Conservation (phyloP, 2,113 vertebrate species). For the Thamnaconus septentrionalis region DNA sequence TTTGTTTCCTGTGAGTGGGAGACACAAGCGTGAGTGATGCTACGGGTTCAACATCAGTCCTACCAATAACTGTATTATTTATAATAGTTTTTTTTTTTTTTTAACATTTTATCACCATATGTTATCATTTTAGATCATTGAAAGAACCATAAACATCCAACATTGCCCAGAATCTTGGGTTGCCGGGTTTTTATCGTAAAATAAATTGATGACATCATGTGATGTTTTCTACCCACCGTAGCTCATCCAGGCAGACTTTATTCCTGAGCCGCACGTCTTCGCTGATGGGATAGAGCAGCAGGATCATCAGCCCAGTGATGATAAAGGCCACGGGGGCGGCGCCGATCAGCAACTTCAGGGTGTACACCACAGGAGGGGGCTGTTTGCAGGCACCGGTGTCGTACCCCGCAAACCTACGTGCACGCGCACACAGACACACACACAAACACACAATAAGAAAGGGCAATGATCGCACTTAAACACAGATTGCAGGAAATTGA, state of each 20-base stretch:
- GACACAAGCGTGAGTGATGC: slow-evolving; percentile 1
- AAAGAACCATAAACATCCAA: not conserved
- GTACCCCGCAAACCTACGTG: slow-evolving; percentile 87
- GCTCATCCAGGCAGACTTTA: slow-evolving; percentile 78
- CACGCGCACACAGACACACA: slow-evolving; percentile 3
- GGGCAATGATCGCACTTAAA: slow-evolving; percentile 16
- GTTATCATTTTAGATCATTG: not conserved
- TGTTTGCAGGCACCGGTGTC: slow-evolving; percentile 85
- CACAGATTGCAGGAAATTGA: slow-evolving; percentile 11
- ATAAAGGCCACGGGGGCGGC: slow-evolving; percentile 89
- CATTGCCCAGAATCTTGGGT: not conserved
- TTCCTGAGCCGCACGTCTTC: slow-evolving; percentile 81
- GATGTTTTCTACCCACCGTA: slow-evolving; percentile 73
- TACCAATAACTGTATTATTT: not conserved
- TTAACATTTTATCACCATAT: no score
- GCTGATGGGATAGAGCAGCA: slow-evolving; percentile 85
- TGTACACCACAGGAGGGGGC: slow-evolving; percentile 81
- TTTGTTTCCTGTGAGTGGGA: slow-evolving; percentile 69
- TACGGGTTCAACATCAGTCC: no score
- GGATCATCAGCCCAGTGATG: slow-evolving; percentile 83
- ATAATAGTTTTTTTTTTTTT: no score
- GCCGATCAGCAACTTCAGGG: slow-evolving; percentile 90
- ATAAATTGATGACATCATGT: not conserved
- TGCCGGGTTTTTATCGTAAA: not conserved
- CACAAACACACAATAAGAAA: no score